Conservation (phyloP, 2,888 invertebrate species). For the Plagiodera versicolora region DNA sequence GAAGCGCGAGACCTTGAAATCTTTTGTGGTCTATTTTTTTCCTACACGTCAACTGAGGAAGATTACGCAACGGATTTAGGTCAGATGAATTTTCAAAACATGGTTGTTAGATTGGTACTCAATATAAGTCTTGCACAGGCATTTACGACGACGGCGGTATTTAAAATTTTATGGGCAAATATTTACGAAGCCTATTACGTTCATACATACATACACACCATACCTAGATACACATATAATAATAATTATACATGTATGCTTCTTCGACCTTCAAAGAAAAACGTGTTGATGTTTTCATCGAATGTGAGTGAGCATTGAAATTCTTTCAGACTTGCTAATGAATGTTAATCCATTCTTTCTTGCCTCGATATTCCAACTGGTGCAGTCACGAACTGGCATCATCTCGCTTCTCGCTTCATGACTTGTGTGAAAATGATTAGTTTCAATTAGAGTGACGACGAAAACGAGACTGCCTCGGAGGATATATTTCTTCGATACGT, state of each 20-base stretch:
- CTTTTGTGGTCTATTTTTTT: slow-evolving; percentile 24
- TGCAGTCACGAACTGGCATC: slow-evolving; percentile 9
- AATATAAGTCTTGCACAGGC: slow-evolving; percentile 10
- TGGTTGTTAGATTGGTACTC: slow-evolving; percentile 14
- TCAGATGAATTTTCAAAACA: slow-evolving; percentile 13
- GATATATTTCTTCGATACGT: not conserved
- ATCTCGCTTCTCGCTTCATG: not conserved
- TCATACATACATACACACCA: slow-evolving; percentile 6
- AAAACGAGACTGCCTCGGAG: not conserved
- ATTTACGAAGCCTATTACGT: slow-evolving; percentile 22
- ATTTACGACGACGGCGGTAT: slow-evolving; percentile 16
- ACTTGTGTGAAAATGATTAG: slow-evolving; percentile 7
- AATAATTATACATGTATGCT: slow-evolving; percentile 19
- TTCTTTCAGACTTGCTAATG: slow-evolving; percentile 26
- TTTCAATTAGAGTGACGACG: not conserved
- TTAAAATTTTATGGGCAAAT: slow-evolving; percentile 26
- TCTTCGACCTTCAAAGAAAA: slow-evolving; percentile 25
- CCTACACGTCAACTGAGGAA: slow-evolving; percentile 12
- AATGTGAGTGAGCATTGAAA: slow-evolving; percentile 12
- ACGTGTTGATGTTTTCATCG: slow-evolving; percentile 24
- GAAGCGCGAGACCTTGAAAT: slow-evolving; percentile 22
- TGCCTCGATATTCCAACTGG: slow-evolving; percentile 19
- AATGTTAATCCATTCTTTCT: slow-evolving; percentile 27
- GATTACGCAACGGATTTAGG: slow-evolving; percentile 22
- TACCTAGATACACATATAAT: slow-evolving; percentile 22